A percentile compares a stretch with the other conserved stretches of the same genome.
Conservation (phyloP, 1,140 invertebrate genomes). For the Oedothorax gibbosus region DNA sequence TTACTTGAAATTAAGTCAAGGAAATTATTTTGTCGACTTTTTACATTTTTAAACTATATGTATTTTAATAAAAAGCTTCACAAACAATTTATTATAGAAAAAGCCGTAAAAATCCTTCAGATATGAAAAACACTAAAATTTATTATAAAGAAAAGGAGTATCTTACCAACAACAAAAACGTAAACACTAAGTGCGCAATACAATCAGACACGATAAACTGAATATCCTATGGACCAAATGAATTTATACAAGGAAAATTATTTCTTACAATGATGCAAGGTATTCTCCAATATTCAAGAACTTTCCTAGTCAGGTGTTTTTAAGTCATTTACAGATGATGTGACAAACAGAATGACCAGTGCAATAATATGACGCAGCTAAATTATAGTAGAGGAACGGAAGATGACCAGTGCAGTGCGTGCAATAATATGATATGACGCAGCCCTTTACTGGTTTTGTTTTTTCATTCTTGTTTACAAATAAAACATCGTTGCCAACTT, state of each 20-base stretch:
- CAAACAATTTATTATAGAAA: no score
- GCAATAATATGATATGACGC: conserved; percentile 39
- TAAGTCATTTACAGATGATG: conserved; percentile 4
- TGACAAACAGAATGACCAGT: conserved; percentile 1
- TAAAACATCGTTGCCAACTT: background rate
- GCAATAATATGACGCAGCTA: conserved; percentile 28
- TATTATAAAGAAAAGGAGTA: no score
- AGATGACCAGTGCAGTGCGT: background rate
- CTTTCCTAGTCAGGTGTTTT: background rate
- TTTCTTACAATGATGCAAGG: conserved; percentile 8
- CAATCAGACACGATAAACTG: no score
- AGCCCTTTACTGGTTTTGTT: background rate
- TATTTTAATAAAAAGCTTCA: no score
- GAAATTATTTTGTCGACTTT: background rate
- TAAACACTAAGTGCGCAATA: no score
- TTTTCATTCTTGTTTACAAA: background rate
- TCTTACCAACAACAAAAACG: no score
- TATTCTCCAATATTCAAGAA: conserved; percentile 42
- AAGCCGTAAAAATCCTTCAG: no score
- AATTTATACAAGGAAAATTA: conserved; percentile 22
- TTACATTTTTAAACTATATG: background rate
- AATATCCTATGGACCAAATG: no score
- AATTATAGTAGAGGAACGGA: background rate
- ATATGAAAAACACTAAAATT: no score
- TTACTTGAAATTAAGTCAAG: background rate